Percentiles rank a stretch among this genome's conserved stretches.
Evolutionary conservation across 37 sponge, comb jelly and placozoan species (phyloP).

Genomic region (Halichondria panicea): DNA sequence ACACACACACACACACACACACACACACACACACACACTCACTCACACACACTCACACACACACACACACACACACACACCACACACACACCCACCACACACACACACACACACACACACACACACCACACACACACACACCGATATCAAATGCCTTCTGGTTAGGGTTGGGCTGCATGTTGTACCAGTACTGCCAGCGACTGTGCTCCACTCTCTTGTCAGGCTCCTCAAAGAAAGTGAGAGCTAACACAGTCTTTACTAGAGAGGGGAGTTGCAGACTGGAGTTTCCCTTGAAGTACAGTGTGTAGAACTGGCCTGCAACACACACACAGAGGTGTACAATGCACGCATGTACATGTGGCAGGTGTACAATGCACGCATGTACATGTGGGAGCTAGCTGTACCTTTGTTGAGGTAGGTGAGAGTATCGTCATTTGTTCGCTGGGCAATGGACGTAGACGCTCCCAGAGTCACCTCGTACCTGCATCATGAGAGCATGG

Average conservation of each 20-base stretch:
- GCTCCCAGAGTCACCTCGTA: slow-evolving; percentile 84
- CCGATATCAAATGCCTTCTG: slow-evolving; percentile 92
- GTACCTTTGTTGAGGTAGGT: slow-evolving; percentile 95
- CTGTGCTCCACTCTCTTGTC: slow-evolving; percentile 66
- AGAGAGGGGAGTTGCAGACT: slow-evolving; percentile 20
- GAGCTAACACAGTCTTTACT: slow-evolving; percentile 69
- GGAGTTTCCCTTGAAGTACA: slow-evolving; percentile 50
- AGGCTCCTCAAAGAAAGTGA: slow-evolving; percentile 84
- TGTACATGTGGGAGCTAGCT: neutral
- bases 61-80: too few species aligned
- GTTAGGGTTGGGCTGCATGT: slow-evolving; percentile 89
- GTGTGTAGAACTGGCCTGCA: slow-evolving; percentile 79
- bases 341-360: too few species aligned
- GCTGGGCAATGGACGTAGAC: slow-evolving; percentile 87
- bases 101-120: too few species aligned
- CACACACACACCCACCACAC: too few species aligned
- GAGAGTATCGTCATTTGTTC: slow-evolving; percentile 81
- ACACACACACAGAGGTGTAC: neutral
- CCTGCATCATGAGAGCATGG: slow-evolving; percentile 33
- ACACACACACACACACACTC: too few species aligned
- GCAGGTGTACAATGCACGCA: neutral
- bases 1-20: too few species aligned
- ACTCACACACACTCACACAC: too few species aligned
- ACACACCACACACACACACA: too few species aligned
- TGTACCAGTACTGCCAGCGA: slow-evolving; percentile 92